Evolutionary conservation across 1,140 invertebrate species (phyloP).

Genomic region (Babylonia areolata): DNA sequence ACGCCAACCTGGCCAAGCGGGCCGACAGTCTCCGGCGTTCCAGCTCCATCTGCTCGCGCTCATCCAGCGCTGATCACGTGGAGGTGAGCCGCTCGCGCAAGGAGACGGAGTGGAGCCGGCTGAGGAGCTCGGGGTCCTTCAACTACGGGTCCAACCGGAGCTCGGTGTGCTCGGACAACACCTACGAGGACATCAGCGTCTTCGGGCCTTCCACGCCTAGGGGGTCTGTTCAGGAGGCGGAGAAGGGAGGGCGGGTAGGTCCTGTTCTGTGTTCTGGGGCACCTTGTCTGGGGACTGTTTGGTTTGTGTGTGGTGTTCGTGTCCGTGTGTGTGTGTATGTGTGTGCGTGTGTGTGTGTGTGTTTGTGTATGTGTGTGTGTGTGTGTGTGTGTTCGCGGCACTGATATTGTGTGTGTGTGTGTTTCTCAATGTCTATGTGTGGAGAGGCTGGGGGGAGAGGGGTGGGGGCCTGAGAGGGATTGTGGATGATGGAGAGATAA

Average conservation of each 20-base stretch:
- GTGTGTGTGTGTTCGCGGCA: too few species aligned
- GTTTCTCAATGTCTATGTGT: too few species aligned
- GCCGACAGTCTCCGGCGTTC: constrained; percentile 67
- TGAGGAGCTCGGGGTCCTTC: constrained; percentile 58
- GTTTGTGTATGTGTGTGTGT: too few species aligned
- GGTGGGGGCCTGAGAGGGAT: too few species aligned
- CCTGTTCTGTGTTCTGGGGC: too few species aligned
- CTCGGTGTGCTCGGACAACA: constrained; percentile 50
- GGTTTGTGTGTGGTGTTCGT: too few species aligned
- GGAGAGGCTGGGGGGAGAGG: too few species aligned
- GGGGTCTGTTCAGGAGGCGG: constrained; percentile 33
- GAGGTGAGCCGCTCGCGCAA: constrained; percentile 58
- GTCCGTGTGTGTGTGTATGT: too few species aligned
- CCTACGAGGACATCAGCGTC: constrained; percentile 55
- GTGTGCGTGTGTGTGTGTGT: too few species aligned
- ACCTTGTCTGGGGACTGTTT: too few species aligned
- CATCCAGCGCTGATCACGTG: constrained; percentile 58
- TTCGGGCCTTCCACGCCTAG: constrained; percentile 43
- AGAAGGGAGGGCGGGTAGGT: constrained; percentile 1
- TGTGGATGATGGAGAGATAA: too few species aligned
- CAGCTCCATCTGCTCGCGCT: constrained; percentile 56
- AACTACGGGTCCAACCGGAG: constrained; percentile 51
- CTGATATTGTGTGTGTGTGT: too few species aligned
- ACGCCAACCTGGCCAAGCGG: constrained; percentile 54
- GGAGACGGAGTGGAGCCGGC: constrained; percentile 67